Evolutionary conservation across 2,888 invertebrate species (phyloP).

Genomic region (Scaptomyza tumidula): DNA sequence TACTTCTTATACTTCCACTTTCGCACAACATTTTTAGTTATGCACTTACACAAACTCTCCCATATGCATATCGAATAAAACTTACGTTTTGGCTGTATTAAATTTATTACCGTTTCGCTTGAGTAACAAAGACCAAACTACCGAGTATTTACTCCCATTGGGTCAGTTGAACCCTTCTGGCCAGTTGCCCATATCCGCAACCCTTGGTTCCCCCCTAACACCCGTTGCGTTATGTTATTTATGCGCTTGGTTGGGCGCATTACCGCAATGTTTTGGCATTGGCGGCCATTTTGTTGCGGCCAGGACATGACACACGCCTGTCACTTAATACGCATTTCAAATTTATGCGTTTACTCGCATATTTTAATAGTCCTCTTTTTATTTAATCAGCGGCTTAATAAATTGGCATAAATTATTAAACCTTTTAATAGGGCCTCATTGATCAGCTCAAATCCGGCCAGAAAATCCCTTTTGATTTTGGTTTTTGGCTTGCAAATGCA

Average conservation of each 20-base stretch:
- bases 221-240: slow-evolving; percentile 44
- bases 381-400: slow-evolving; percentile 15
- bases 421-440: slow-evolving; percentile 47
- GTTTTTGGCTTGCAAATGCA: slow-evolving; percentile 36
- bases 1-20: neutral
- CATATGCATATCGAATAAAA: slow-evolving; percentile 41
- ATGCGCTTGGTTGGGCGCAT: slow-evolving; percentile 50
- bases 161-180: slow-evolving; percentile 30
- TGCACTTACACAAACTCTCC: slow-evolving; percentile 13
- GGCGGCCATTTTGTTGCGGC: slow-evolving; percentile 75
- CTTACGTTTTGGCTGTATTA: slow-evolving; percentile 51
- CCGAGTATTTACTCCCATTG: slow-evolving; percentile 1
- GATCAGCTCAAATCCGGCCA: slow-evolving; percentile 29
- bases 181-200: slow-evolving; percentile 6
- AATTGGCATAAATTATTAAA: slow-evolving; percentile 34
- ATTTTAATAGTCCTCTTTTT: slow-evolving; percentile 17
- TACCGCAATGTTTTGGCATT: slow-evolving; percentile 74
- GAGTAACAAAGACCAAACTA: slow-evolving; percentile 46
- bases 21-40: slow-evolving; percentile 42
- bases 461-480: slow-evolving; percentile 50
- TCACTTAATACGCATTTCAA: slow-evolving; percentile 50
- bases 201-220: neutral
- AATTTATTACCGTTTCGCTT: slow-evolving; percentile 74
- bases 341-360: slow-evolving; percentile 29
- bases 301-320: slow-evolving; percentile 67